Base-by-base conservation (phyloP, 2,113 vertebrate species). In the Noctilio leporinus region DNA sequence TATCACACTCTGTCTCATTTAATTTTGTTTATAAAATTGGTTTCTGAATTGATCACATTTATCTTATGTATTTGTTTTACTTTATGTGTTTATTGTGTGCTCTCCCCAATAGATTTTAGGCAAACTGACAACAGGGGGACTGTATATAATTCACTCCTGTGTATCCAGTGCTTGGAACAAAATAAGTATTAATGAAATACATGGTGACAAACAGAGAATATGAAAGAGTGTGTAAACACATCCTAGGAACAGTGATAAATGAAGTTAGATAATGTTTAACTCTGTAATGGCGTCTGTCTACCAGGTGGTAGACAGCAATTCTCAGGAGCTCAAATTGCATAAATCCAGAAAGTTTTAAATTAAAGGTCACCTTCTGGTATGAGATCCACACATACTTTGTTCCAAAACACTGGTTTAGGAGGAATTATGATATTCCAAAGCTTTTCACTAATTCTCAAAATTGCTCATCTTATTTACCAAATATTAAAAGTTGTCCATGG, bases 331-430 rank as follows among this genome's bases (percentile, higher is more conserved):
- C 82, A 96, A 93, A 96, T 69, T 89, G 49, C 82, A 78, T 89
- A 91, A 96, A 94, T 35, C 4, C 47, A 93, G 40, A 45, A 86
- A 93, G 33, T 89, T 94, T 94, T 92, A 89, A 94, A 93, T 78
- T 93, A 94, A 96, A 96, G 93, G 95, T 97, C 89, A 96, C 93
- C 93, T 95, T 96, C 95, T 96, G 93, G 89, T 93, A 85, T 93
- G 67, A 94, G 55, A 95, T 59, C 55, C 49, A 94, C 53, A 86
- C 59, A 82, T 40, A 91, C 28, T 91, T 93, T 64, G 20, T 70
- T 96, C 55, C 33, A 96, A 87, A 93, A 51, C 30, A 62, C 30
- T 73, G 20, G 38, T 62, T 78, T 86, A 95, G 16, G 16, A 59
- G 55, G 43, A 92, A 96, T 85, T 92, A 95, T n/a, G 89, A 89